Evolutionary conservation across 2,888 invertebrate genomes (phyloP).

Genomic region (Cinara cedri): DNA sequence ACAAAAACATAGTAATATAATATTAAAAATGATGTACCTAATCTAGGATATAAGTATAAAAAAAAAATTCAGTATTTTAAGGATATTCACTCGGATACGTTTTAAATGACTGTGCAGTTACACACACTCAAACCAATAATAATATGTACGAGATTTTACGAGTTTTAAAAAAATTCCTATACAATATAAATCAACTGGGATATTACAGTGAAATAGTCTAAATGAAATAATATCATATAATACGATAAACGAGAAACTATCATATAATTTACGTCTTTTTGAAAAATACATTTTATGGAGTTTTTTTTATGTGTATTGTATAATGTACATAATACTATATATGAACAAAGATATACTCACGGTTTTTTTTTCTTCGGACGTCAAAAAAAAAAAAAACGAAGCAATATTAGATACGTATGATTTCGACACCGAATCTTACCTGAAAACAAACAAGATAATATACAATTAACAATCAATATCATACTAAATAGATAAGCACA

Average conservation of each 20-base stretch:
- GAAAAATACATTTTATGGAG: background rate
- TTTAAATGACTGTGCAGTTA: background rate
- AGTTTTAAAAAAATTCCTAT: background rate
- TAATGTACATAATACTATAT: too few relatives aligned
- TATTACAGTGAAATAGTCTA: background rate
- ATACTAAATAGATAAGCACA: too few relatives aligned
- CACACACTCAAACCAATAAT: background rate
- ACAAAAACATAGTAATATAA: too few relatives aligned
- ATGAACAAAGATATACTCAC: background rate
- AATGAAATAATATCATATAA: background rate
- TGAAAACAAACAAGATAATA: slow-evolving; percentile 21
- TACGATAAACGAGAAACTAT: background rate
- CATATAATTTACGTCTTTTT: background rate
- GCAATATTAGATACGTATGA: too few relatives aligned
- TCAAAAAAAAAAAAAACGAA: too few relatives aligned
- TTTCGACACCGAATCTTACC: slow-evolving; percentile 35
- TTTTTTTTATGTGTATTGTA: background rate
- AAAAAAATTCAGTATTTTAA: background rate
- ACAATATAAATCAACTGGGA: slow-evolving; percentile 1
- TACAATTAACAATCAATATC: background rate
- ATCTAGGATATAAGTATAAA: background rate
- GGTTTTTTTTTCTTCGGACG: background rate
- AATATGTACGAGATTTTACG: background rate
- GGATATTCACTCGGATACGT: background rate
- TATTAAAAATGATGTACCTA: slow-evolving; percentile 1